These are phyloP conservation scores for Serranus cabrilla DNA, from an alignment of 2,797 vertebrate species.

Conservation along the genomic window DNA sequence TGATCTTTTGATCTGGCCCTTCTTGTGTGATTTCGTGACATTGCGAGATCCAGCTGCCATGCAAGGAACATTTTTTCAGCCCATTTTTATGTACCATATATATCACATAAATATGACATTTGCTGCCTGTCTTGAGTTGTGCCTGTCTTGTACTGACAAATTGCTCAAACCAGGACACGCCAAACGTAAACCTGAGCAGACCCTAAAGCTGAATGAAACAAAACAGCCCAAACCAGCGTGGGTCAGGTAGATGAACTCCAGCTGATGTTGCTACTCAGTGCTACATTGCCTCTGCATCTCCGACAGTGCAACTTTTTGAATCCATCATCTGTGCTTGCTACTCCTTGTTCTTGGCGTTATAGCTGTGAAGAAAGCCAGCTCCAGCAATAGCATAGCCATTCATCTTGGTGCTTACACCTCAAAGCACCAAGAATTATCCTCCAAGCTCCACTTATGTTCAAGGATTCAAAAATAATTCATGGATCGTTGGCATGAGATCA, in stretches of 20 bases:
- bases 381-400: slow-evolving; percentile 29
- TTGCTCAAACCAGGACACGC: neutral
- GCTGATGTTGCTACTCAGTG: neutral
- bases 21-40: too few species aligned
- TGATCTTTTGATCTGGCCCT: too few species aligned
- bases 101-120: neutral
- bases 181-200: neutral
- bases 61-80: too few species aligned
- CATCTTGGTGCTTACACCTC: slow-evolving; percentile 46
- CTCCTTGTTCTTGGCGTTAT: neutral
- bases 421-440: slow-evolving; percentile 59
- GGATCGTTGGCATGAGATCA: slow-evolving; percentile 65
- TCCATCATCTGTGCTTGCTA: slow-evolving; percentile 2
- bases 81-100: neutral
- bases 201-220: neutral
- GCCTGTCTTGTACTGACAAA: neutral
- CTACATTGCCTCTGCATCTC: too few species aligned
- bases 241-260: neutral
- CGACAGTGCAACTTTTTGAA: too few species aligned
- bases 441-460: slow-evolving; percentile 50
- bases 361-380: slow-evolving; percentile 10
- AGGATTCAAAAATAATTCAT: slow-evolving; percentile 66
- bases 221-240: neutral
- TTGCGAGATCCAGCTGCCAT: neutral
- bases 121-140: neutral